phyloP scores from a whole-genome alignment of 2,888 invertebrate species.

The Eupithecia tripunctaria region DNA sequence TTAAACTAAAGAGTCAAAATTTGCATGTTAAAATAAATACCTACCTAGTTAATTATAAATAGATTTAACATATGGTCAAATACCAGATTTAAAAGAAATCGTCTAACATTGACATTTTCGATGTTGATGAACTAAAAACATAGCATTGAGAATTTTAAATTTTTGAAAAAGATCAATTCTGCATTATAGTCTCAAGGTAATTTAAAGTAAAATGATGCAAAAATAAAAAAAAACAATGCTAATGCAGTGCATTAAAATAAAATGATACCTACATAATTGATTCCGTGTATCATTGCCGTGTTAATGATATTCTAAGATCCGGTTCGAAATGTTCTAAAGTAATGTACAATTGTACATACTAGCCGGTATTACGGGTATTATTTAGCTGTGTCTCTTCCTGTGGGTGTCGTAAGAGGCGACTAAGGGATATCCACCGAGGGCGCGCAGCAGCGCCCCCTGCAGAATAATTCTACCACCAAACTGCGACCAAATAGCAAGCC shows the following conservation, averaged over 20 bases:
- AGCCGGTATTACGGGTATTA: too few species aligned
- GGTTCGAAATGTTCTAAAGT: neutral
- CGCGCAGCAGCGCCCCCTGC: too few species aligned
- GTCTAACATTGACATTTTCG: neutral
- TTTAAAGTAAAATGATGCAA: neutral
- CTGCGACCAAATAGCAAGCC: too few species aligned
- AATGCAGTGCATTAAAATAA: neutral
- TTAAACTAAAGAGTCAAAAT: neutral
- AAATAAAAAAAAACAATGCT: neutral
- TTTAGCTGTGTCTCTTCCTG: too few species aligned
- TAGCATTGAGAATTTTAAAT: neutral
- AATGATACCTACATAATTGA: neutral
- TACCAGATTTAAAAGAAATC: neutral
- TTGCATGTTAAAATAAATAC: neutral
- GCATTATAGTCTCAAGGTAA: neutral
- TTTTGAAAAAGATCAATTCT: neutral
- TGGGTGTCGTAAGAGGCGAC: too few species aligned
- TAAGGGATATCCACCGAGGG: too few species aligned
- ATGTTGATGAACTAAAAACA: neutral
- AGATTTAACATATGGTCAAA: neutral
- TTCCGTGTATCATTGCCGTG: neutral
- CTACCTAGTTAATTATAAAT: too few species aligned
- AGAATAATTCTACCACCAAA: too few species aligned
- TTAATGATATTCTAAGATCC: neutral
- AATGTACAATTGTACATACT: too few species aligned